A percentile compares a stretch with the other conserved stretches of the same genome.
phyloP scores from a whole-genome alignment of 2,113 vertebrate genomes.

The Rafetus swinhoei region DNA sequence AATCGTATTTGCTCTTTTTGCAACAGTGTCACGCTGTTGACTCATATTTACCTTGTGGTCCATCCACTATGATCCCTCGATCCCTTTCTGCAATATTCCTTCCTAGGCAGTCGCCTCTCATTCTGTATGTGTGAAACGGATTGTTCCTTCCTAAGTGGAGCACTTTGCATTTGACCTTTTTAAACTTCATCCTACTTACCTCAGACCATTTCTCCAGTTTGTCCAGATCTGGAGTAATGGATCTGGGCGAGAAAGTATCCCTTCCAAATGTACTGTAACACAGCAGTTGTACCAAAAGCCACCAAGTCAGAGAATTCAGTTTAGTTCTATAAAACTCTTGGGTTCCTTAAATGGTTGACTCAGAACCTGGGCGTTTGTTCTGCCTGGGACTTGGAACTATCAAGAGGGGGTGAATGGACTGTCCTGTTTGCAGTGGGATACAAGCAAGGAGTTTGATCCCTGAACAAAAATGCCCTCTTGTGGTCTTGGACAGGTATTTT shows the following conservation, averaged over 20 bases:
- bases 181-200: too few species aligned
- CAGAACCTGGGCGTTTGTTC: rapidly evolving
- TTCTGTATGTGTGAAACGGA: too few species aligned
- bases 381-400: not conserved
- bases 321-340: not conserved
- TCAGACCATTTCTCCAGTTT: too few species aligned
- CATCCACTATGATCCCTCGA: too few species aligned
- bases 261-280: rapidly evolving
- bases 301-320: not conserved
- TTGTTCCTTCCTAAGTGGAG: too few species aligned
- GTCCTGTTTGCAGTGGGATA: not conserved
- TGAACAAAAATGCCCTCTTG: conserved; percentile 58
- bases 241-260: not conserved
- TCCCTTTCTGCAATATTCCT: too few species aligned
- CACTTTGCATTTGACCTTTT: too few species aligned
- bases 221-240: not conserved
- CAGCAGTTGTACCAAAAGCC: rapidly evolving
- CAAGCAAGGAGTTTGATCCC: not conserved
- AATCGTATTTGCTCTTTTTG: too few species aligned
- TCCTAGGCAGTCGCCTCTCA: too few species aligned
- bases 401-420: rapidly evolving
- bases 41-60: too few species aligned
- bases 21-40: too few species aligned
- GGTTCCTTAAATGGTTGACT: rapidly evolving
- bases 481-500: not conserved